phyloP scores from a whole-genome alignment of 2,113 vertebrate species.

The Cephalopholis sonnerati region DNA sequence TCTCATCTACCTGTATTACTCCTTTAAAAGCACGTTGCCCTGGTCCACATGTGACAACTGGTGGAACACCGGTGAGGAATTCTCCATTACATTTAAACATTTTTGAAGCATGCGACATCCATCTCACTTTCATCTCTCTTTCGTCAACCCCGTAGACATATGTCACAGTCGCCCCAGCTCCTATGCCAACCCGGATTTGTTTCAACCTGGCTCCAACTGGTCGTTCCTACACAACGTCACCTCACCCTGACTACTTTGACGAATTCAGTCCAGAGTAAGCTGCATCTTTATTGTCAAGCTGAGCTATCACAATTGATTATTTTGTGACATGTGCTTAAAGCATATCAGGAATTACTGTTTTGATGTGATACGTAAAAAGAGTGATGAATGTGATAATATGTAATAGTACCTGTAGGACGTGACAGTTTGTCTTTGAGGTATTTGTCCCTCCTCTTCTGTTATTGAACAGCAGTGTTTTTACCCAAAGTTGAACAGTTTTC shows the following conservation, averaged over 20 bases:
- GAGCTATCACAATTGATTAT: not conserved
- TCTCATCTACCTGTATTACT: constrained; percentile 91
- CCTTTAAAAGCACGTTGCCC: constrained; percentile 88
- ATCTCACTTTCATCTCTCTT: not conserved
- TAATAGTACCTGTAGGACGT: no score
- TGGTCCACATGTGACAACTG: constrained; percentile 91
- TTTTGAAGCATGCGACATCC: not conserved
- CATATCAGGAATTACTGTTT: not conserved
- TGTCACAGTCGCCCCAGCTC: constrained; percentile 14
- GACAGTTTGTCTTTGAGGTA: no score
- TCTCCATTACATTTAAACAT: not conserved
- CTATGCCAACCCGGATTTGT: constrained; percentile 51
- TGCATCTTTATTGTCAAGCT: not conserved
- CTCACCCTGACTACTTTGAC: not conserved
- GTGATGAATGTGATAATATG: not conserved
- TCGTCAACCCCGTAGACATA: not conserved
- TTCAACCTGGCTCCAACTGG: constrained; percentile 53
- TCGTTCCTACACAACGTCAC: constrained; percentile 63
- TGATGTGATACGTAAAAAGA: not conserved
- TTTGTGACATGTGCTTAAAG: not conserved
- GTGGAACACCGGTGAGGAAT: constrained; percentile 91
- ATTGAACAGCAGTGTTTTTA: no score
- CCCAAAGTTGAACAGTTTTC: no score
- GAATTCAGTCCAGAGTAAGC: constrained; percentile 44
- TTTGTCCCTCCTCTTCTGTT: no score